Base-by-base conservation (phyloP, 2,797 vertebrate species). In the Danio aesculapii region DNA sequence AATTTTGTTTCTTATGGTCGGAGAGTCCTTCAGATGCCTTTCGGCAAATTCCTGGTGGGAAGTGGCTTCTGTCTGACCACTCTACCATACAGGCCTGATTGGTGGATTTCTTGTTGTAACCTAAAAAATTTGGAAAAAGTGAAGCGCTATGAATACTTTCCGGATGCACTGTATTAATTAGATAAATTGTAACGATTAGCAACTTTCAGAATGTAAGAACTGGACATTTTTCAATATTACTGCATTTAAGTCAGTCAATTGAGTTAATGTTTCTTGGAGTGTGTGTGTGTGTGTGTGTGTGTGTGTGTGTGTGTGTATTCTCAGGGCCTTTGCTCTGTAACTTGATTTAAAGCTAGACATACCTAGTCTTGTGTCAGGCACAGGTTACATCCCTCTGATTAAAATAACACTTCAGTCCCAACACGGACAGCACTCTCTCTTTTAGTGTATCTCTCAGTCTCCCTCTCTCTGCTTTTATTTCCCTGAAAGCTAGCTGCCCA, bases 241-340 rank as follows among this genome's bases (percentile, higher is more conserved):
- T 43, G 50, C 2, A 13, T 6, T 55, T 8, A 70, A 70, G 16
- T 43, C 30, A 1, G 7, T 30, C 41, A 55, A 55, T 53, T 0
- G 1, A 47, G 17, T 49, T 39, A 30, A 75, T 77, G 76, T 84
- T 68, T 79, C 39, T 75, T 43, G 63, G 58, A 49, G 58, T 61
- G 10, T 61, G 21, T 49, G 10, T 67, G 5, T 39, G 71, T 58
- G 21, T 71, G 58, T 58, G 58, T 61, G 10, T 61, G 21, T 49
- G 10, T 67, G 41, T 74, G 5, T 39, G 71, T 58, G 21, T 44
- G 21, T 71, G 30, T 71, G 43, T 57, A 61, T 75, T 75, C 12
- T 64, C 6, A 4, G 46, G 61, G 3, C 55, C 75, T 74, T 58
- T 64, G 57, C 49, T 75, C 81, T 85, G 87, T 87, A 84, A 77